Evolutionary conservation across 2,113 vertebrate genomes (phyloP), one percentile per base, ranked within the genome.

Genomic region (Clinocottus analis): DNA sequence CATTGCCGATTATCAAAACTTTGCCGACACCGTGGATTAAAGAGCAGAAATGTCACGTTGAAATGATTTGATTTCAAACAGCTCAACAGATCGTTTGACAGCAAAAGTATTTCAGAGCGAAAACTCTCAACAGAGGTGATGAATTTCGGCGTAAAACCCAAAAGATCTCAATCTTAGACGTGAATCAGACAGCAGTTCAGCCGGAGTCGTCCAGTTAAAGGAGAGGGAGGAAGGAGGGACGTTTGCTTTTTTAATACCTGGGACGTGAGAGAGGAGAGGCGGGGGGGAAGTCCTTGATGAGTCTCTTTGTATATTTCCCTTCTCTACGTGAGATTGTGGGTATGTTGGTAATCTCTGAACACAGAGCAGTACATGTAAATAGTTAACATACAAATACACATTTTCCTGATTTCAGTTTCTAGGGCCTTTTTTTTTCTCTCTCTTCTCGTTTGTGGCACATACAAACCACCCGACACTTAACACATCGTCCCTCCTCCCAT

Each of bases 191-290:
- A 94, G 94, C 94, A 89, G 89, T 92, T 91, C 80, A 92, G 94
- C 90, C 93, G 91, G 91, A 94, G 90, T 95, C 93, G 93, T 95
- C 94, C 85, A 93, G 89, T 93, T 91, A 76, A 49, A 84, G 83
- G 60, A 64, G 79, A 75, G 79, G 80, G 79, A 75, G 86, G 71
- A 82, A 66, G 72, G 80, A 85, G 67, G 88, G 83, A 65, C 53
- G 72, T 75, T 84, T 77, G 8, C 56, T 49, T 55, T n/a, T 39
- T 23, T 53, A 41, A 84, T 61, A 85, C 51, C 79, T 59, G 70
- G 56, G 70, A 68, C 33, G 65, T 58, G 78, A 80, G 70, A 41
- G 72, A 80, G 78, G 87, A 89, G 85, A 84, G 80, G 58, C 27
- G 61, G 70, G 82, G 72, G 82, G 68, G 72, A 72, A 82, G 73